Conservation (phyloP, 2,888 invertebrate genomes). For the Leptopterna dolabrata region DNA sequence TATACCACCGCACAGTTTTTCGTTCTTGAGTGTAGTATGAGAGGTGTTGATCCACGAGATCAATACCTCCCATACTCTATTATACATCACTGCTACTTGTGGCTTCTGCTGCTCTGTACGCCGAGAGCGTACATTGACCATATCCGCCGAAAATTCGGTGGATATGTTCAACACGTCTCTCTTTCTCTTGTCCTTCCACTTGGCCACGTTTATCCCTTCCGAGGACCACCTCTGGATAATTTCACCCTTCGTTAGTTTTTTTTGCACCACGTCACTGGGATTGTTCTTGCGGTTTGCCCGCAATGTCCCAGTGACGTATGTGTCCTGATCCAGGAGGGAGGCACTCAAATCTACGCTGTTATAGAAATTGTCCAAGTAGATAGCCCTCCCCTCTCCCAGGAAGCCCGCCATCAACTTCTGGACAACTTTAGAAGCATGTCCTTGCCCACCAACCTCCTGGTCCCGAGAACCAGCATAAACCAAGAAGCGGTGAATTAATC, state of each 20-base stretch:
- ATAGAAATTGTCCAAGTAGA: conserved; percentile 47
- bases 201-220: conserved; percentile 39
- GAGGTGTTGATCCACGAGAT: conserved; percentile 45
- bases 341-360: conserved; percentile 46
- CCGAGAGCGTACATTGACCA: background rate
- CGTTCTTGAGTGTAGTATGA: conserved; percentile 42
- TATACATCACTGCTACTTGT: conserved; percentile 40
- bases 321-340: conserved; percentile 25
- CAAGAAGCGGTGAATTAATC: conserved; percentile 62
- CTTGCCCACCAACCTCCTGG: conserved; percentile 59
- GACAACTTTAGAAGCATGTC: conserved; percentile 32
- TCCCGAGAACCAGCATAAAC: conserved; percentile 62
- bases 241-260: conserved; percentile 49
- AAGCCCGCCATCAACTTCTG: background rate
- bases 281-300: conserved; percentile 20
- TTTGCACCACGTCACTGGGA: conserved; percentile 32
- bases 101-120: background rate
- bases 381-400: conserved; percentile 38
- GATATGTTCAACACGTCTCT: conserved; percentile 42
- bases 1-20: conserved; percentile 46
- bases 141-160: conserved; percentile 31
- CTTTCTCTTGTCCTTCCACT: conserved; percentile 54
- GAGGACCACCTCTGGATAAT: background rate
- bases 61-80: conserved; percentile 49
- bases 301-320: conserved; percentile 48